A percentile compares a stretch with the other conserved stretches of the same genome.
Evolutionary conservation across 2,888 invertebrate genomes (phyloP).

Genomic region (Eucriotettix oculatus): DNA sequence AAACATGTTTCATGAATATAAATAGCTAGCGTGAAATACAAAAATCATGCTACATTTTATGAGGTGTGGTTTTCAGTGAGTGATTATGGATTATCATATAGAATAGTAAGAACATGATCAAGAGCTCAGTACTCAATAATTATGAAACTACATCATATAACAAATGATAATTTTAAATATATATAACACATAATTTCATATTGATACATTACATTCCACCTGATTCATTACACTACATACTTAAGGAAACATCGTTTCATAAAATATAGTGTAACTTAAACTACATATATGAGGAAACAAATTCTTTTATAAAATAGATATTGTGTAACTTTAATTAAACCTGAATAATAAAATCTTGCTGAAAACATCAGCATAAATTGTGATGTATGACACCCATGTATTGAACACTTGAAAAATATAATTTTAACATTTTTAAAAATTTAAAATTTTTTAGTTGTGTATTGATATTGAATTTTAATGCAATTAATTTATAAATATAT

Average conservation of each 20-base stretch:
- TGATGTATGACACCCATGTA: no score
- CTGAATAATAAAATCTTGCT: no score
- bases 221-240: neutral
- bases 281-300: neutral
- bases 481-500: no score
- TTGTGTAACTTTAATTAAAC: no score
- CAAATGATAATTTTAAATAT: neutral
- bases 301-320: neutral
- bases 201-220: neutral
- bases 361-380: no score
- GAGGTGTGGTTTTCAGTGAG: constrained; percentile 5
- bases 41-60: neutral
- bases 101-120: neutral
- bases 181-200: neutral
- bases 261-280: neutral
- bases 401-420: no score
- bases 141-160: neutral
- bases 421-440: no score
- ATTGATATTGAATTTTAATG: no score
- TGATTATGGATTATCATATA: neutral
- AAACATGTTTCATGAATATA: no score
- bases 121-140: neutral
- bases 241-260: neutral
- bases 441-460: no score
- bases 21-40: no score